A percentile compares a stretch with the other conserved stretches of the same genome.
These are phyloP conservation scores for Suricata suricatta DNA, from an alignment of 2,113 vertebrate genomes.

Conservation along the genomic window DNA sequence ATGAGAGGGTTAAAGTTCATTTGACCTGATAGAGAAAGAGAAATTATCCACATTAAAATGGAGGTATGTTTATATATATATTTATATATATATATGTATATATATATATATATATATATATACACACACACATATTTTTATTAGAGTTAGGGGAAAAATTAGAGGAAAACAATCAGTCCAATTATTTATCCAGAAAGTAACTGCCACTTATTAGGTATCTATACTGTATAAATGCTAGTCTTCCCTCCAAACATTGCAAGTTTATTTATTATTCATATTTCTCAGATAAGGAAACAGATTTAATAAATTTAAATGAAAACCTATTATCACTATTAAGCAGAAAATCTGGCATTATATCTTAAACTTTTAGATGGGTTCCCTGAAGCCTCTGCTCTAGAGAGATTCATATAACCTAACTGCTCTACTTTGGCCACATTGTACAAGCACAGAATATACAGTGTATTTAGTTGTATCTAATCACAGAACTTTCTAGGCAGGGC, in stretches of 20 bases:
- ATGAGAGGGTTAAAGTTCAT: not conserved
- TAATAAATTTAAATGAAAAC: not conserved
- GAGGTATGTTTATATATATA: not conserved
- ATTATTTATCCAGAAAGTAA: not conserved
- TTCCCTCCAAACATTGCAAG: not conserved
- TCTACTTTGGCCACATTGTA: no score
- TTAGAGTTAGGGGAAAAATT: not conserved
- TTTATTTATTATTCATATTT: not conserved
- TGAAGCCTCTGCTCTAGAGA: not conserved
- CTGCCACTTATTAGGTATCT: not conserved
- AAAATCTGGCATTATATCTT: not conserved
- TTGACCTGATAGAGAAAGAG: not conserved
- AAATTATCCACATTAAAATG: not conserved
- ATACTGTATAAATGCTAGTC: not conserved
- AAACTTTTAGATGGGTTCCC: not conserved
- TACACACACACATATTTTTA: not conserved
- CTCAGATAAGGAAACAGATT: not conserved
- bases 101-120: no score
- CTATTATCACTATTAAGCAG: not conserved
- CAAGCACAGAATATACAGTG: fast-evolving
- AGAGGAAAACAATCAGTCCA: not conserved
- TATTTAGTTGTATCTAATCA: not conserved
- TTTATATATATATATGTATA: not conserved
- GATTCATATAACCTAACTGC: not conserved
- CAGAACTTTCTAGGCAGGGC: not conserved